phyloP scores from a whole-genome alignment of 2,888 invertebrate genomes.

The Cosmia trapezina region DNA sequence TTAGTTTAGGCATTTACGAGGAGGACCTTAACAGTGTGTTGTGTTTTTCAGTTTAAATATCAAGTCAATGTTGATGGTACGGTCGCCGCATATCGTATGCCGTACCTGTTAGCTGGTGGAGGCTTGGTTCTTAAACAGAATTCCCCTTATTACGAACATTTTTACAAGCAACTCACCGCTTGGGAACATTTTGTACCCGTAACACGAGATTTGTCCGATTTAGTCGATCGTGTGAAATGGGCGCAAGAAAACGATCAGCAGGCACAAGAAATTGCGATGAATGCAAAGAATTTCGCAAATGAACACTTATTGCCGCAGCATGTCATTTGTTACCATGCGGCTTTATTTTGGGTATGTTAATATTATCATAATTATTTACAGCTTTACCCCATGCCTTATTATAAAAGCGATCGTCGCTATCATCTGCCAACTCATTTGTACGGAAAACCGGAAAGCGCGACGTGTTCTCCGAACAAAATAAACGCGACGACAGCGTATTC shows the following conservation, averaged over 20 bases:
- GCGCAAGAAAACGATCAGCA: slow-evolving; percentile 93
- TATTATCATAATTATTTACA: neutral
- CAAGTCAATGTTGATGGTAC: slow-evolving; percentile 98
- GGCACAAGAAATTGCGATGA: slow-evolving; percentile 92
- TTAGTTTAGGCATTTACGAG: neutral
- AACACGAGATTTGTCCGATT: slow-evolving; percentile 94
- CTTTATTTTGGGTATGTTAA: slow-evolving; percentile 78
- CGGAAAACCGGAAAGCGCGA: neutral
- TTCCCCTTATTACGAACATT: slow-evolving; percentile 98
- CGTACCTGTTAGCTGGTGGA: slow-evolving; percentile 97
- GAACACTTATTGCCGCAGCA: slow-evolving; percentile 95
- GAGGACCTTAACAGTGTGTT: slow-evolving; percentile 7
- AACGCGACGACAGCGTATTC: neutral
- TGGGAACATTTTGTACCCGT: slow-evolving; percentile 96
- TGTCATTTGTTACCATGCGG: slow-evolving; percentile 96
- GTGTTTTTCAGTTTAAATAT: slow-evolving; percentile 95
- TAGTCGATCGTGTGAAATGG: slow-evolving; percentile 95
- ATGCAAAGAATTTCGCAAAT: slow-evolving; percentile 93
- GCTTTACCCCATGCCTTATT: neutral
- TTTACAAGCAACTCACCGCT: slow-evolving; percentile 94
- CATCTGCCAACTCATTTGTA: neutral
- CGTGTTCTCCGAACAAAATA: neutral
- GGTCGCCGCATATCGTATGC: slow-evolving; percentile 98
- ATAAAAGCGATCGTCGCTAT: neutral
- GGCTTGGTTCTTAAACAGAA: slow-evolving; percentile 97